Evolutionary conservation across 64 coral and sea anemone genomes (phyloP).

Genomic region (Actinia tenebrosa): DNA sequence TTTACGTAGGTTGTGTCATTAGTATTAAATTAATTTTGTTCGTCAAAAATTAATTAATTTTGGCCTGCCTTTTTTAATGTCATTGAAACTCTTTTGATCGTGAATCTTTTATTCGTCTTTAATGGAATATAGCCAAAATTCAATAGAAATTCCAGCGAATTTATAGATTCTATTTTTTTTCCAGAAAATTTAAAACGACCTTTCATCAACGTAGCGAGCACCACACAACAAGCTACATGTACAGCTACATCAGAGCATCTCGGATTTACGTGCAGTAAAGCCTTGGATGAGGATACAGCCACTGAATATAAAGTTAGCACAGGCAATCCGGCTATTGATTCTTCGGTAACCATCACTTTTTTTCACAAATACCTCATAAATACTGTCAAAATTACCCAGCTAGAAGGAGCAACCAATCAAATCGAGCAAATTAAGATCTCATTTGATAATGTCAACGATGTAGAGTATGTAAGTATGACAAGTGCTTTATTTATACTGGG

Average conservation of each 20-base stretch:
- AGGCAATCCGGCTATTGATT: neutral
- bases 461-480: constrained; percentile 5
- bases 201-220: constrained; percentile 5
- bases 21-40: too few species aligned
- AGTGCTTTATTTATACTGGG: neutral
- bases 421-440: constrained; percentile 13
- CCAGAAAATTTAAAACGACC: constrained; percentile 9
- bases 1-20: too few species aligned
- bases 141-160: too few species aligned
- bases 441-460: neutral
- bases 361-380: constrained; percentile 2
- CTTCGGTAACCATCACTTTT: neutral
- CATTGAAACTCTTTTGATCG: too few species aligned
- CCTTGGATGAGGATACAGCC: neutral
- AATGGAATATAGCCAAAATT: too few species aligned
- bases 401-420: neutral
- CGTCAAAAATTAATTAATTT: too few species aligned
- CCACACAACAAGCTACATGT: neutral
- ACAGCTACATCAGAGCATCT: neutral
- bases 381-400: neutral
- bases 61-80: too few species aligned
- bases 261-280: neutral
- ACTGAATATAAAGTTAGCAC: constrained; percentile 6
- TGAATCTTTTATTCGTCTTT: too few species aligned
- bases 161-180: neutral